A percentile compares a stretch with the other conserved stretches of the same genome.
Evolutionary conservation across 2,888 invertebrate species (phyloP).

Genomic region (Anticlea derivata): DNA sequence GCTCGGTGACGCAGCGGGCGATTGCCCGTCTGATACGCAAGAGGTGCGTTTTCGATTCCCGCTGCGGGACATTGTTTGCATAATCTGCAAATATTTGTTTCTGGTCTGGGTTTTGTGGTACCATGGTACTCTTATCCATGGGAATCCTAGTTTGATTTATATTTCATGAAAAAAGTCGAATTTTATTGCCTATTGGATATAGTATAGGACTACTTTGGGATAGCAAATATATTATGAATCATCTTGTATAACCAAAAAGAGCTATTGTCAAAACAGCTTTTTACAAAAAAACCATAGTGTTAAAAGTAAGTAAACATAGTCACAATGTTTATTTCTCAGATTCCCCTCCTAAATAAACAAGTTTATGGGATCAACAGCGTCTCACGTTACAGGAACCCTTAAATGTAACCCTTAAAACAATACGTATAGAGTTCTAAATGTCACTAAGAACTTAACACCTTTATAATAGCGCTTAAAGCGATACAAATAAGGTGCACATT

Average conservation of each 20-base stretch:
- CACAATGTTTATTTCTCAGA: constrained; percentile 31
- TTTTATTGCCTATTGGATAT: too few species aligned
- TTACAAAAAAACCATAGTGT: constrained; percentile 27
- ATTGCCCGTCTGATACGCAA: too few species aligned
- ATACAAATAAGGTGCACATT: constrained; percentile 7
- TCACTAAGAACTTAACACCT: not conserved
- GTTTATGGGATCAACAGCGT: constrained; percentile 40
- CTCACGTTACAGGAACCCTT: constrained; percentile 39
- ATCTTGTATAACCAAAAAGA: constrained; percentile 5
- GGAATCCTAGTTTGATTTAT: too few species aligned
- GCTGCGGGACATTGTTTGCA: too few species aligned
- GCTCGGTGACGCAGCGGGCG: too few species aligned
- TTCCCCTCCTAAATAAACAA: constrained; percentile 41
- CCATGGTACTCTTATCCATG: too few species aligned
- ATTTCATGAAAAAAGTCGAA: too few species aligned
- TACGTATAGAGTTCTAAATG: constrained; percentile 17
- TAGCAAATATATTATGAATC: too few species aligned
- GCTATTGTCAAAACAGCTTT: constrained; percentile 11
- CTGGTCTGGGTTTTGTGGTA: too few species aligned
- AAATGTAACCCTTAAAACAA: constrained; percentile 18
- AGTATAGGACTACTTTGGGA: too few species aligned
- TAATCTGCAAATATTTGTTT: too few species aligned
- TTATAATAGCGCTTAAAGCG: constrained; percentile 10
- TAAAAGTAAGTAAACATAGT: constrained; percentile 35
- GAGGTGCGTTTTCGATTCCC: too few species aligned